Evolutionary conservation across 1,140 invertebrate genomes (phyloP).

Genomic region (Aculops lycopersici): DNA sequence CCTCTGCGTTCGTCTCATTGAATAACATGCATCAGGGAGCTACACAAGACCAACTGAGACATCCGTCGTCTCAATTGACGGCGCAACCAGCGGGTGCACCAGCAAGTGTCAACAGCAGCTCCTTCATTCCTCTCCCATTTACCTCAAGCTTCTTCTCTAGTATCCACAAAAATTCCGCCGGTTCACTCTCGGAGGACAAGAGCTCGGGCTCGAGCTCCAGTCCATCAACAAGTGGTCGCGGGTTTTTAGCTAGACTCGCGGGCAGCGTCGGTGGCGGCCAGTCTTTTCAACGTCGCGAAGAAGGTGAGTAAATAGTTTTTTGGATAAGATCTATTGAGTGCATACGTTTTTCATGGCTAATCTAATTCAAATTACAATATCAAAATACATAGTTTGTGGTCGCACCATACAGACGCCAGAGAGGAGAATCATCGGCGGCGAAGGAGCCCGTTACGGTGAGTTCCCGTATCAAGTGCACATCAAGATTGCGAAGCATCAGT

Average conservation of each 20-base stretch:
- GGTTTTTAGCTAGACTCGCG: too few relatives aligned
- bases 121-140: background rate
- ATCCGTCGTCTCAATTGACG: too few relatives aligned
- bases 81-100: background rate
- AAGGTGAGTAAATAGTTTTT: background rate
- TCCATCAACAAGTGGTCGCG: background rate
- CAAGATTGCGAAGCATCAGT: slow-evolving; percentile 39
- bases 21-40: too few relatives aligned
- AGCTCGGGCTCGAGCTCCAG: background rate
- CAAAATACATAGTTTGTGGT: slow-evolving; percentile 10
- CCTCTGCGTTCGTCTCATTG: too few relatives aligned
- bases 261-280: too few relatives aligned
- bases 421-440: slow-evolving; percentile 52
- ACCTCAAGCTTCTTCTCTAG: background rate
- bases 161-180: background rate
- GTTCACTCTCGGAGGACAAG: background rate
- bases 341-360: background rate
- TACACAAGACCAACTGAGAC: too few relatives aligned
- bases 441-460: slow-evolving; percentile 50
- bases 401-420: slow-evolving; percentile 9
- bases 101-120: background rate
- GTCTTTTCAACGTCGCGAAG: background rate
- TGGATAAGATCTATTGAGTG: background rate
- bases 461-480: slow-evolving; percentile 56
- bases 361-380: background rate